Evolutionary conservation across 2,888 invertebrate genomes (phyloP), one percentile per base, ranked within the genome.

Genomic region (Dryomyza anilis): DNA sequence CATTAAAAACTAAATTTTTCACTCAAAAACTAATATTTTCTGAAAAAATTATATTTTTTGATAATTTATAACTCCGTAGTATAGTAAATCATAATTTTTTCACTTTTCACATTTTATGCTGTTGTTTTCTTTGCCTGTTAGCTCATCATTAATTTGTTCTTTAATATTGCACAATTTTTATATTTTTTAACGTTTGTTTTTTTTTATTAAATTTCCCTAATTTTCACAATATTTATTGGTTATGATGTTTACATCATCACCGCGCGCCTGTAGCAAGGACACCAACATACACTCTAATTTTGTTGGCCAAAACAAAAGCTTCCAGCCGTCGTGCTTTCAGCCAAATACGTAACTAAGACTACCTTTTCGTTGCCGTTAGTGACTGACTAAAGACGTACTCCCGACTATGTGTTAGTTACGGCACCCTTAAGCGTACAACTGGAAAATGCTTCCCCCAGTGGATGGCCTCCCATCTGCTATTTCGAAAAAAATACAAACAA

Each of bases 171-270:
- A 19, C 43, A 39, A 14, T 39, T 16, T 12, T 43, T 16, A 14
- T 4, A 7, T 4, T 16, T 43, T 43, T n/a, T n/a, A 16, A 16
- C 5, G n/a, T 39, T 43, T 43, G 8, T 43, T 43, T 7, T 43
- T 21, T 21, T 48, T 14, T 4, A 6, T 55, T 55, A 14, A 33
- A 2, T 0, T 7, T 10, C 5, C 30, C 16, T 16, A n/a, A 29
- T 29, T 52, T 12, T 6, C 2, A 23, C 19, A 33, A 1, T 1
- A 21, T 56, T 56, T 33, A 14, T 19, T 33, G n/a, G 33, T 30
- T 12, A 16, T 55, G 19, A 52, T 55, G 53, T 33, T 55, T 33
- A 55, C 53, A 55, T 55, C 53, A 55, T 55, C 53, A 21, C 33
- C 10, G 6, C 12, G 14, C 14, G 8, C 21, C 10, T 33, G n/a